Conservation (phyloP, 1,140 invertebrate species). For the Brachystomella parvula region DNA sequence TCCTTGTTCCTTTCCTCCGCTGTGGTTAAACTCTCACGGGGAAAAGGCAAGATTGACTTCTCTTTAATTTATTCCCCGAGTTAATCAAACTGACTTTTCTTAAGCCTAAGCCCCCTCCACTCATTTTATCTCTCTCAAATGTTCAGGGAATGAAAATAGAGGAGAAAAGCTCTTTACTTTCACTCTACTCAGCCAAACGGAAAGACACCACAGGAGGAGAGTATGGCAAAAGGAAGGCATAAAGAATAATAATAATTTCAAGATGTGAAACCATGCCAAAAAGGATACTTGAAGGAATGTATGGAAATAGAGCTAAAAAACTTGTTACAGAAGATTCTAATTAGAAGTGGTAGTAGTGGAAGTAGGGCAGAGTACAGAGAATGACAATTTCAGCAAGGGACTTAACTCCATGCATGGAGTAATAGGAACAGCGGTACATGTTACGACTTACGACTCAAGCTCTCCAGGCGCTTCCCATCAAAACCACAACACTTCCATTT, state of each 20-base stretch:
- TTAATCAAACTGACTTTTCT: conserved; percentile 11
- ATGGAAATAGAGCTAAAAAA: too few species aligned
- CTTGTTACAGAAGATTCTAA: conserved; percentile 5
- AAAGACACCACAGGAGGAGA: not conserved
- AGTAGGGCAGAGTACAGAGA: not conserved
- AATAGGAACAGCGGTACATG: too few species aligned
- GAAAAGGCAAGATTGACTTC: conserved; percentile 8
- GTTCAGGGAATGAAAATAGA: too few species aligned
- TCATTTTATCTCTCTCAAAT: conserved; percentile 5
- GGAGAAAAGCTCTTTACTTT: too few species aligned
- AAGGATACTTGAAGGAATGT: conserved; percentile 1
- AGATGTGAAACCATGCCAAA: too few species aligned
- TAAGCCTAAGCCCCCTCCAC: not conserved
- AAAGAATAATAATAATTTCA: not conserved
- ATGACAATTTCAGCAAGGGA: too few species aligned
- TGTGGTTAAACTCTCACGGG: conserved; percentile 9
- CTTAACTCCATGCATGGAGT: too few species aligned
- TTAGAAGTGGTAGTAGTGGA: not conserved
- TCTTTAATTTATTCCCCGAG: conserved; percentile 6
- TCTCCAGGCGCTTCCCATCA: not conserved
- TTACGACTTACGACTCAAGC: too few species aligned
- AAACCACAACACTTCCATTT: conserved; percentile 9
- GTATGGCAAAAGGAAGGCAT: not conserved
- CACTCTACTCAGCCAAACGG: too few species aligned
- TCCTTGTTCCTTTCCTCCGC: too few species aligned